Evolutionary conservation across 92 coral and sea anemone genomes (phyloP).

Genomic region (Chrysogorgia sp.): DNA sequence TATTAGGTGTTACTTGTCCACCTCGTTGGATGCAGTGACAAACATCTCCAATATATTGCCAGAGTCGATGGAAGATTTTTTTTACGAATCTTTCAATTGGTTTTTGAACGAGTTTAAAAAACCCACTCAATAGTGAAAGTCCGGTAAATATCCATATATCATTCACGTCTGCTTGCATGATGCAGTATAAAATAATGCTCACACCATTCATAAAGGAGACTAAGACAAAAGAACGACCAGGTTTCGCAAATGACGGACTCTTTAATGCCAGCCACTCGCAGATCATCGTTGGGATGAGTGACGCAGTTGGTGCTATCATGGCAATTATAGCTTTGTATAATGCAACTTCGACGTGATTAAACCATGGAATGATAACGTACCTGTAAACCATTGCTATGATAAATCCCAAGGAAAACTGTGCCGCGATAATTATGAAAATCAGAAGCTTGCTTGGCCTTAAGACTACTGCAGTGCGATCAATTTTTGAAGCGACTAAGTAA

Average conservation of each 20-base stretch:
- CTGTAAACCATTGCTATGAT: conserved; percentile 13
- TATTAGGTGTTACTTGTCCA: background rate
- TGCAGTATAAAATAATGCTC: conserved; percentile 1
- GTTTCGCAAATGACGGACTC: conserved; percentile 3
- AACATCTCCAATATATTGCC: background rate
- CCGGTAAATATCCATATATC: conserved; percentile 11
- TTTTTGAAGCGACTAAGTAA: conserved; percentile 19
- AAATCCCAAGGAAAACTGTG: conserved; percentile 21
- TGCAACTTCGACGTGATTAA: background rate
- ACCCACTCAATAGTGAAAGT: conserved; percentile 1
- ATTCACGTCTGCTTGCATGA: conserved; percentile 30
- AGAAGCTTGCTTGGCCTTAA: background rate
- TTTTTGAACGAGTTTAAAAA: background rate
- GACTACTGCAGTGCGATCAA: background rate
- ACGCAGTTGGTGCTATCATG: background rate
- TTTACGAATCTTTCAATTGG: conserved; percentile 5
- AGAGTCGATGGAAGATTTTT: conserved; percentile 7
- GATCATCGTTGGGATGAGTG: background rate
- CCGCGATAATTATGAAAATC: conserved; percentile 26
- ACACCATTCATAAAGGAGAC: conserved; percentile 21
- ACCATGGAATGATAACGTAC: conserved; percentile 31
- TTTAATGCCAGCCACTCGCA: conserved; percentile 13
- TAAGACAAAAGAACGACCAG: conserved; percentile 22
- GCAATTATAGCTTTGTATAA: conserved; percentile 21
- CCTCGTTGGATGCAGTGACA: background rate